Percentiles rank a stretch among this genome's conserved stretches.
phyloP scores from a whole-genome alignment of 2,113 vertebrate genomes.

The Speoplatyrhinus poulsoni region DNA sequence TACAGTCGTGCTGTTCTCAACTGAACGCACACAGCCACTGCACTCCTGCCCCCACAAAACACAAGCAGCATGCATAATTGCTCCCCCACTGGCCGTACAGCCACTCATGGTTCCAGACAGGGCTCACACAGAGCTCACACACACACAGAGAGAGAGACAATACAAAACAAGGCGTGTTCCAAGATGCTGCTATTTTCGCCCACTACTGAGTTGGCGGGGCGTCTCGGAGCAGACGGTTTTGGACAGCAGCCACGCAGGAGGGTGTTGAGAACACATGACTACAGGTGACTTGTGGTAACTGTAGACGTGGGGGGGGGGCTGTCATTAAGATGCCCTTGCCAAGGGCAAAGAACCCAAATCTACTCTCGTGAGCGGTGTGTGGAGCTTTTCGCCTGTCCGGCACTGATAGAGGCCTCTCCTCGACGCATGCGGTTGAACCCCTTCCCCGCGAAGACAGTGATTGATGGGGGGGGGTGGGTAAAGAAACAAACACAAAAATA shows the following conservation, averaged over 20 bases:
- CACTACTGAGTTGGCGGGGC: constrained; percentile 7
- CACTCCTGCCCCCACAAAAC: constrained; percentile 32
- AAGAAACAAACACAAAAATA: constrained; percentile 3
- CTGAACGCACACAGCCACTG: constrained; percentile 25
- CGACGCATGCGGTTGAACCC: neutral
- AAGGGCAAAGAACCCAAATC: constrained; percentile 7
- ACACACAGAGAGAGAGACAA: neutral
- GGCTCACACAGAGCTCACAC: neutral
- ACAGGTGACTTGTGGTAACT: constrained; percentile 30
- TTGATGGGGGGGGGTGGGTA: neutral
- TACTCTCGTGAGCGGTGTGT: constrained; percentile 20
- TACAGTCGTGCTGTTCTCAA: constrained; percentile 34
- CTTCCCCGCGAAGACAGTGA: neutral
- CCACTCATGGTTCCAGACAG: constrained; percentile 38
- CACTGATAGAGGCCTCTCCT: neutral
- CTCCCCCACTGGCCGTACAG: constrained; percentile 49
- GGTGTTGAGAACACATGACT: constrained; percentile 8
- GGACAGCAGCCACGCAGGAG: constrained; percentile 13
- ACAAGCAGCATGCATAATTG: constrained; percentile 61
- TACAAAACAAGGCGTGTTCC: neutral
- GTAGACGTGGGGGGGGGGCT: neutral
- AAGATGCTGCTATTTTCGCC: neutral
- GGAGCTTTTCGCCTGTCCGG: constrained; percentile 2
- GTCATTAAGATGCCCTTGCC: constrained; percentile 18
- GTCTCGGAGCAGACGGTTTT: constrained; percentile 41